These are phyloP conservation scores for Uria lomvia DNA, from an alignment of 2,113 vertebrate genomes.

Conservation along the genomic window DNA sequence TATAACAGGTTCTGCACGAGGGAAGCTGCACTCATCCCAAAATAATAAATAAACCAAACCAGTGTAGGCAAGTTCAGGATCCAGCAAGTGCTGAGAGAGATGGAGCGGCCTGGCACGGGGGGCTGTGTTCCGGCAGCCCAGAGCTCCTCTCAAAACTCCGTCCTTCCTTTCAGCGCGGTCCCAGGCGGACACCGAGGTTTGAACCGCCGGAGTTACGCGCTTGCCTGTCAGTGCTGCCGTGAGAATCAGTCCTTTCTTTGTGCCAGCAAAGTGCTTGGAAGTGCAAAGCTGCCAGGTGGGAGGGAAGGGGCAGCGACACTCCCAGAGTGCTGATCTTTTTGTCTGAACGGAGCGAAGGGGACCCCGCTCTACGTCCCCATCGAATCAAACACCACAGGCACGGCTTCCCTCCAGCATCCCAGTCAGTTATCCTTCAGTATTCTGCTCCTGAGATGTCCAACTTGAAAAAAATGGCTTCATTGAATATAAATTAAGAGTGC, in stretches of 20 bases:
- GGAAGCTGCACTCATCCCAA: background rate
- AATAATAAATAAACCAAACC: conserved; percentile 38
- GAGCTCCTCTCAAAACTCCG: background rate
- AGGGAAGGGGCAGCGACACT: background rate
- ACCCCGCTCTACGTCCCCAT: background rate
- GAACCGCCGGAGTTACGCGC: fast-evolving
- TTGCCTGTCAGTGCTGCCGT: fast-evolving
- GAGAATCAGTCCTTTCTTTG: background rate
- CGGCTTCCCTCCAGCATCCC: background rate
- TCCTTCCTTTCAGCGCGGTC: background rate
- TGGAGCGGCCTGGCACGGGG: background rate
- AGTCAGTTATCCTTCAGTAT: too few relatives aligned
- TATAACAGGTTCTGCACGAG: background rate
- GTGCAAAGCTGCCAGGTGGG: background rate
- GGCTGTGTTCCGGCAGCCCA: background rate
- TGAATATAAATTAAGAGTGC: background rate
- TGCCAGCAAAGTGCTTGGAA: background rate
- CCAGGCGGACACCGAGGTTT: background rate
- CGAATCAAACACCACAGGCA: fast-evolving
- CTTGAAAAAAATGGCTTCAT: background rate
- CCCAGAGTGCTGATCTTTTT: background rate
- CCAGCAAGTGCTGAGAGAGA: background rate
- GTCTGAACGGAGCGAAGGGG: background rate
- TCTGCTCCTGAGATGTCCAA: background rate
- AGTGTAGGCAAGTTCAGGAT: conserved; percentile 7